These are phyloP conservation scores for Mystacides longicornis DNA, from an alignment of 2,888 invertebrate genomes.

Conservation along the genomic window DNA sequence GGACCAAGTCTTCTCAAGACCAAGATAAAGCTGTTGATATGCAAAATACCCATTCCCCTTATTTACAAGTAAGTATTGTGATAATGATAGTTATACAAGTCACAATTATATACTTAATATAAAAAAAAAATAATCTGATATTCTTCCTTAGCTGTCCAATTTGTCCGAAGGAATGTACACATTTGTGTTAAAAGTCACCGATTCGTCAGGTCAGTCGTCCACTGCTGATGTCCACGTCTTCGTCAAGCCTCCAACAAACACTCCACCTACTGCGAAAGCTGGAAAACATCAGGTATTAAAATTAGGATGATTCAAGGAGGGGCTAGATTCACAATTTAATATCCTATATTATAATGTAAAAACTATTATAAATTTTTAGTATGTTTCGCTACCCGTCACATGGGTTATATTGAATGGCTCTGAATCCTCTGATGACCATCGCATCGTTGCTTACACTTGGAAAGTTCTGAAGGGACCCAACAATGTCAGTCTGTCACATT, in stretches of 20 bases:
- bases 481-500: slow-evolving; percentile 46
- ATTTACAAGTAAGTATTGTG: slow-evolving; percentile 50
- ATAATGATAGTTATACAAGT: not conserved
- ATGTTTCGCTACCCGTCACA: slow-evolving; percentile 77
- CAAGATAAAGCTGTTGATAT: slow-evolving; percentile 90
- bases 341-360: no score
- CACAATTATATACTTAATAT: not conserved
- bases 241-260: slow-evolving; percentile 83
- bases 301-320: no score
- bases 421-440: slow-evolving; percentile 74
- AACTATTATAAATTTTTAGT: no score
- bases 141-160: slow-evolving; percentile 60
- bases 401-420: slow-evolving; percentile 75
- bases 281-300: slow-evolving; percentile 50
- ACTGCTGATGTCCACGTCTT: slow-evolving; percentile 86
- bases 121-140: not conserved
- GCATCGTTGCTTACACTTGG: slow-evolving; percentile 79
- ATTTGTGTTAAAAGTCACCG: slow-evolving; percentile 87
- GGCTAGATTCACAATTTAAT: no score
- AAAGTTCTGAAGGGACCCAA: slow-evolving; percentile 66
- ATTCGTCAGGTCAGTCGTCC: slow-evolving; percentile 81
- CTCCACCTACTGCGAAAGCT: slow-evolving; percentile 68
- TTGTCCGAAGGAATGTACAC: slow-evolving; percentile 92
- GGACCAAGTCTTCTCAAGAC: slow-evolving; percentile 85
- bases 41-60: slow-evolving; percentile 90